Percentiles rank a stretch among this genome's conserved stretches.
Evolutionary conservation across 1,140 invertebrate genomes (phyloP).

Genomic region (Drosophila burlai): DNA sequence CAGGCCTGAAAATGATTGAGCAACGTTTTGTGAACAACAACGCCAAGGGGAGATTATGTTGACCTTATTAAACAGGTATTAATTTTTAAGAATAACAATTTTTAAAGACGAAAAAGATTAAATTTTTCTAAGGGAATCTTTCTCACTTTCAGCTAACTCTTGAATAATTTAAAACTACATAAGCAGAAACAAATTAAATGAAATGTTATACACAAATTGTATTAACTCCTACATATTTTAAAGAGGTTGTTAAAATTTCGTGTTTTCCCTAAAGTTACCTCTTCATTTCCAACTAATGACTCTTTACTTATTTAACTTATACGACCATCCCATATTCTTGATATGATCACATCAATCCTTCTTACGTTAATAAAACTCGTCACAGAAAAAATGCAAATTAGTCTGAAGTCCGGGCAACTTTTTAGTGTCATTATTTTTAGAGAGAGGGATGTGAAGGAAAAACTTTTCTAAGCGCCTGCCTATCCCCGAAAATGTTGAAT

Average conservation of each 20-base stretch:
- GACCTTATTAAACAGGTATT: conserved; percentile 4
- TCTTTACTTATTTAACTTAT: conserved; percentile 2
- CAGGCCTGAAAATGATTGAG: conserved; percentile 23
- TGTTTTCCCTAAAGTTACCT: not conserved
- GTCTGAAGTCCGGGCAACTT: conserved; percentile 18
- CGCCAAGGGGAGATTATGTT: not conserved
- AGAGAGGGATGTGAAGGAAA: not conserved
- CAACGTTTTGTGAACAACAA: conserved; percentile 10
- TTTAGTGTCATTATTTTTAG: conserved; percentile 15
- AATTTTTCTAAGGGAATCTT: not conserved
- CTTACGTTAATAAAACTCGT: conserved; percentile 23
- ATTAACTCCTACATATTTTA: not conserved
- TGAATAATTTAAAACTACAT: not conserved
- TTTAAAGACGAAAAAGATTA: not conserved
- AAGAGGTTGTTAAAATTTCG: too few relatives aligned
- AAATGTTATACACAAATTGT: not conserved
- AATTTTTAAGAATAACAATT: not conserved
- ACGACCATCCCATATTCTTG: not conserved
- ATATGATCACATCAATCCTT: conserved; percentile 32
- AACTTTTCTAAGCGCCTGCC: conserved; percentile 27
- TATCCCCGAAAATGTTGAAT: conserved; percentile 23
- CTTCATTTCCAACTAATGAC: conserved; percentile 22
- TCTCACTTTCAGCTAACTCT: too few relatives aligned
- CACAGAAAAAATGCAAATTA: conserved; percentile 56
- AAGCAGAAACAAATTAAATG: not conserved